These are phyloP conservation scores for Carollia perspicillata DNA, from an alignment of 2,113 vertebrate genomes.

Conservation along the genomic window DNA sequence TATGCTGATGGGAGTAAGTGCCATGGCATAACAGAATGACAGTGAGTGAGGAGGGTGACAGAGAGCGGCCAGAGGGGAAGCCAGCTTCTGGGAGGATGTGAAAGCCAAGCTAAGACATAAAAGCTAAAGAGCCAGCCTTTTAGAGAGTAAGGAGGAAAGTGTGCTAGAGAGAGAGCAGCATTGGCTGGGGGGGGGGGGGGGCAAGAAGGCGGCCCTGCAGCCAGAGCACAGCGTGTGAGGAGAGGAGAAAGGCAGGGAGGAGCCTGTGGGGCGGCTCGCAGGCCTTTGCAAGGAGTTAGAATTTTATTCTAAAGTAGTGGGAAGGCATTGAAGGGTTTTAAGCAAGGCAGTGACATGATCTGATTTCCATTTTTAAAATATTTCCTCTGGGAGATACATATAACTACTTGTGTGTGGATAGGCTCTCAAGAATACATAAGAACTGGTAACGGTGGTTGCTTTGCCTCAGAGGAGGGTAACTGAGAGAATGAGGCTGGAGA, in stretches of 20 bases:
- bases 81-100: neutral
- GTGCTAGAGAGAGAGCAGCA: neutral
- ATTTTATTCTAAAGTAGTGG: neutral
- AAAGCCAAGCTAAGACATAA: neutral
- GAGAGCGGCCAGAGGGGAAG: neutral
- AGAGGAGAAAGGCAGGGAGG: neutral
- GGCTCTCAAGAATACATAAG: neutral
- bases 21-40: neutral
- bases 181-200: too few relatives aligned
- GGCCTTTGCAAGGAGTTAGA: neutral
- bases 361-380: neutral
- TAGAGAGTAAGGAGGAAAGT: neutral
- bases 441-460: neutral
- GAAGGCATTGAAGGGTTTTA: neutral
- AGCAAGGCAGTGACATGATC: constrained; percentile 27
- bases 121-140: neutral
- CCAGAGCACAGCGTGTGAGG: rapidly evolving
- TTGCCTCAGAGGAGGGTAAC: neutral
- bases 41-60: neutral
- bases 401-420: neutral
- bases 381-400: neutral
- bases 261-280: rapidly evolving
- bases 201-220: neutral
- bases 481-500: constrained; percentile 25
- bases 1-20: neutral